phyloP scores from a whole-genome alignment of 2,113 vertebrate species.

The Oryzias melastigma region DNA sequence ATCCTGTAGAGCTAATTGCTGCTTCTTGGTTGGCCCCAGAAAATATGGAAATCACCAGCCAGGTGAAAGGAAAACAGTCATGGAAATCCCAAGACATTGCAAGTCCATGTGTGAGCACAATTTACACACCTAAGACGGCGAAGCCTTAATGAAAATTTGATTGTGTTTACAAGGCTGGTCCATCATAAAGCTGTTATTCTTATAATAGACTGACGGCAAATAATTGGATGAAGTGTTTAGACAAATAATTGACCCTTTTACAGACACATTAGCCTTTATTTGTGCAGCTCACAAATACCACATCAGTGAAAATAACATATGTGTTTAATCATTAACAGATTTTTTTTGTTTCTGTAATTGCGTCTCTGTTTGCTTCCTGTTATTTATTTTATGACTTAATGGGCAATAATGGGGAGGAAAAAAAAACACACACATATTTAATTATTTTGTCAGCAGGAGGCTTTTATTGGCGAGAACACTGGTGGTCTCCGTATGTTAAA shows the following conservation, averaged over 20 bases:
- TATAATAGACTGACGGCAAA: background rate
- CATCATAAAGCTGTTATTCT: background rate
- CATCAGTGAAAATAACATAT: background rate
- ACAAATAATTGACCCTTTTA: background rate
- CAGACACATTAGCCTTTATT: background rate
- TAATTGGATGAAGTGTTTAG: conserved; percentile 1
- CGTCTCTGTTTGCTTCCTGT: background rate
- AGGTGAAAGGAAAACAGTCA: conserved; percentile 11
- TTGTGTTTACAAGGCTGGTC: background rate
- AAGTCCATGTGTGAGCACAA: too few species aligned
- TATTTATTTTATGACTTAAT: background rate
- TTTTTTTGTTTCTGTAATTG: conserved; percentile 1
- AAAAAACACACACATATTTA: background rate
- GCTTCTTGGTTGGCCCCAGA: conserved; percentile 31
- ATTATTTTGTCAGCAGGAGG: background rate
- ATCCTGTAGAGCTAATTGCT: conserved; percentile 62
- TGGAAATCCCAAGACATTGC: too few species aligned
- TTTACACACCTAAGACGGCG: too few species aligned
- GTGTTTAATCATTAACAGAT: background rate
- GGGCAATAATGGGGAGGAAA: background rate
- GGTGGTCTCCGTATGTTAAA: background rate
- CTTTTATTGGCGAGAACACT: background rate
- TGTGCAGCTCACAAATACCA: background rate
- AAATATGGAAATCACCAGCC: conserved; percentile 33
- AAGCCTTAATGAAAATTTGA: too few species aligned